Percentiles rank a stretch among this genome's conserved stretches.
Evolutionary conservation across 2,113 vertebrate genomes (phyloP).

Genomic region (Strix uralensis): DNA sequence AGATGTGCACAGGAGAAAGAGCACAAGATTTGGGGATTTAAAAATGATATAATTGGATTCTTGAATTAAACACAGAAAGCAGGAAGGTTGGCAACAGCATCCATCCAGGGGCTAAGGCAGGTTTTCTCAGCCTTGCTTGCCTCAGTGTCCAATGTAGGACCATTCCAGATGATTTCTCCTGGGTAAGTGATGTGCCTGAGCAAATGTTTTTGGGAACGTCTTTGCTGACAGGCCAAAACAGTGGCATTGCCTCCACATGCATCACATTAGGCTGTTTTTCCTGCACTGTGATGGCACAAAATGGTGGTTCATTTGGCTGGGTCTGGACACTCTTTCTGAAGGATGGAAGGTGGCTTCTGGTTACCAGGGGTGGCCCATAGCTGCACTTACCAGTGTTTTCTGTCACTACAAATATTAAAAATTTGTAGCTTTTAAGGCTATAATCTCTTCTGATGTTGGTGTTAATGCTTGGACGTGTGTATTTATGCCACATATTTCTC

Average conservation of each 20-base stretch:
- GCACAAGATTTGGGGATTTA: constrained; percentile 55
- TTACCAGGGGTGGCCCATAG: background rate
- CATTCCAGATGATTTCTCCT: background rate
- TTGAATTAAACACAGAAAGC: background rate
- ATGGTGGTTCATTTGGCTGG: background rate
- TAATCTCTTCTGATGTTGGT: background rate
- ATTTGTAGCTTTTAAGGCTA: background rate
- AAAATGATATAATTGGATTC: constrained; percentile 53
- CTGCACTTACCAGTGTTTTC: background rate
- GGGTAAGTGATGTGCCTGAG: background rate
- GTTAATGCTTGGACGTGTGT: background rate
- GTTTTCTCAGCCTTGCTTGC: background rate
- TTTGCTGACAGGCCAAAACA: background rate
- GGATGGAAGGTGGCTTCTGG: background rate
- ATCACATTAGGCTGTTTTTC: background rate
- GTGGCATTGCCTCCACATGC: background rate
- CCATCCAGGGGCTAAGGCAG: background rate
- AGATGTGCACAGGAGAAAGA: constrained; percentile 42
- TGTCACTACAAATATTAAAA: background rate
- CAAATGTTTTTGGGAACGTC: background rate
- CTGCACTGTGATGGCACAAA: rapidly evolving
- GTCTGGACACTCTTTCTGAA: background rate
- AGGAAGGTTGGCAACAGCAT: background rate
- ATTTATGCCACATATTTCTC: background rate
- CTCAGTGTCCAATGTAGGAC: rapidly evolving